These are phyloP conservation scores for Sphaerolaimus hirsutus DNA, from an alignment of 2,888 invertebrate genomes.

Conservation along the genomic window DNA sequence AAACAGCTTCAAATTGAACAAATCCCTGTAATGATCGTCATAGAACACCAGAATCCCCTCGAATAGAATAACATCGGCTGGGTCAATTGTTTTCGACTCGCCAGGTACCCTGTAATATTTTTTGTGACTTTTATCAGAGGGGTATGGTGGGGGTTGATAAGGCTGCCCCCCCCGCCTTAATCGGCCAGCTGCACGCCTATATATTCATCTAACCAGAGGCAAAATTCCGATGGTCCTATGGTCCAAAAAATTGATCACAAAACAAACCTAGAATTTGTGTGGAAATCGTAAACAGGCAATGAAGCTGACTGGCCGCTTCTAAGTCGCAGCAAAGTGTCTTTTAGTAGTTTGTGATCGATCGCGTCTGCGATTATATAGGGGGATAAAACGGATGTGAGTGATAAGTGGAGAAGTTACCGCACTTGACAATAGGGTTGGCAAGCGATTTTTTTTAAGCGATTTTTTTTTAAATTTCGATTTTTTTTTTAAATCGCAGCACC, in stretches of 20 bases:
- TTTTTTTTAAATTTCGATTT: no score
- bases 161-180: no score
- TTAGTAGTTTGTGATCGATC: slow-evolving; percentile 64
- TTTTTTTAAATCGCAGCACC: no score
- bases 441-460: no score
- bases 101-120: background rate
- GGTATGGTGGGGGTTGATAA: no score
- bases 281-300: slow-evolving; percentile 78
- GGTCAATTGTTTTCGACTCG: slow-evolving; percentile 40
- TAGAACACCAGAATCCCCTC: slow-evolving; percentile 97
- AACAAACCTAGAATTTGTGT: slow-evolving; percentile 53
- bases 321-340: slow-evolving; percentile 53
- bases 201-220: background rate
- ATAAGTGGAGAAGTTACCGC: no score
- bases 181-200: no score
- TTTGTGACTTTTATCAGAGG: no score
- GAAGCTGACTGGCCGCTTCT: slow-evolving; percentile 60
- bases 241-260: no score
- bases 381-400: no score
- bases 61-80: slow-evolving; percentile 54
- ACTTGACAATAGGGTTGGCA: no score
- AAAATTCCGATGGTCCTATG: no score
- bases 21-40: slow-evolving; percentile 68
- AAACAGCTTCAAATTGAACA: slow-evolving; percentile 96
- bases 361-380: slow-evolving; percentile 47